Conservation (phyloP, 2,888 invertebrate genomes). For the Drosophila colorata region DNA sequence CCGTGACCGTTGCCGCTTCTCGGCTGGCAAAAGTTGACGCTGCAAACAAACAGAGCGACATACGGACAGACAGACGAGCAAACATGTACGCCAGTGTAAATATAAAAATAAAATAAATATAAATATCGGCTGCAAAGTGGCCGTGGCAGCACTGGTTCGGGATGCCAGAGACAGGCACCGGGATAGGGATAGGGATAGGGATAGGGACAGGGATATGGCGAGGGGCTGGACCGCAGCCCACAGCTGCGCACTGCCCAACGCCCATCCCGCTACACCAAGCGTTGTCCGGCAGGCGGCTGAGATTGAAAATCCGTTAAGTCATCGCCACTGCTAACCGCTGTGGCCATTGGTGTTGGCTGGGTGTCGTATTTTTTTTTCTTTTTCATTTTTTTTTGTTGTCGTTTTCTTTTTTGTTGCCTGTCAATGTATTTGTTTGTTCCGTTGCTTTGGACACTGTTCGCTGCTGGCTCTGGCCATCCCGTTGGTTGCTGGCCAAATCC, state of each 20-base stretch:
- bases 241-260: constrained; percentile 21
- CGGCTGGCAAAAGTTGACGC: constrained; percentile 67
- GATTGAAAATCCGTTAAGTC: constrained; percentile 82
- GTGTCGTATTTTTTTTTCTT: constrained; percentile 21
- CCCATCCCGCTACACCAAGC: constrained; percentile 14
- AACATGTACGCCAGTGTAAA: constrained; percentile 72
- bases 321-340: constrained; percentile 78
- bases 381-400: constrained; percentile 5
- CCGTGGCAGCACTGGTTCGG: constrained; percentile 31
- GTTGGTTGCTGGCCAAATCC: constrained; percentile 60
- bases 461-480: constrained; percentile 29
- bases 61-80: constrained; percentile 37
- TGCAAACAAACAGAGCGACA: constrained; percentile 58
- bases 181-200: neutral
- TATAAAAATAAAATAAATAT: constrained; percentile 79
- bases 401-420: constrained; percentile 36
- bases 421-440: constrained; percentile 69
- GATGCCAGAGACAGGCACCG: too few species aligned
- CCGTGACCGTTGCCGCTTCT: constrained; percentile 37
- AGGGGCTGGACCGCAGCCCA: constrained; percentile 20
- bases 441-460: constrained; percentile 58
- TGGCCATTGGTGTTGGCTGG: constrained; percentile 52
- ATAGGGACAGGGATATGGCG: too few species aligned
- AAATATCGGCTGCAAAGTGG: constrained; percentile 82
- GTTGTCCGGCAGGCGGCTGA: constrained; percentile 53